Evolutionary conservation across 2,113 vertebrate species (phyloP).

Genomic region (Ophiodon elongatus): DNA sequence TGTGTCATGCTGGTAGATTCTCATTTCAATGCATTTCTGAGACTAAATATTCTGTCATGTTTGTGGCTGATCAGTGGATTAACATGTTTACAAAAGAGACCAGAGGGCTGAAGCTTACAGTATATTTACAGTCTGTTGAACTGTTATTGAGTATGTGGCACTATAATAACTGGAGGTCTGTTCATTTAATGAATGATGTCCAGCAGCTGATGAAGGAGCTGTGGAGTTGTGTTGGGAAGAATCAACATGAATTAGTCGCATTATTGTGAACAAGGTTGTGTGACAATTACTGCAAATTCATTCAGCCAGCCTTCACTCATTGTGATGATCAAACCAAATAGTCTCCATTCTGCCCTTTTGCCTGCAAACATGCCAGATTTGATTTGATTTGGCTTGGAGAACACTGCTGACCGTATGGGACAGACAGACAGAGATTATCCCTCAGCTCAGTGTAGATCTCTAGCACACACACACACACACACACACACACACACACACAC

Average conservation of each 20-base stretch:
- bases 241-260: conserved; percentile 6
- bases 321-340: conserved; percentile 31
- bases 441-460: conserved; percentile 19
- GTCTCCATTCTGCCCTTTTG: neutral
- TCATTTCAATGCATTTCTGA: neutral
- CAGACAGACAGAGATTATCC: conserved; percentile 8
- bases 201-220: conserved; percentile 7
- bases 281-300: conserved; percentile 19
- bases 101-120: neutral
- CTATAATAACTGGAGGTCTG: conserved; percentile 6
- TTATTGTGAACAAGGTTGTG: conserved; percentile 7
- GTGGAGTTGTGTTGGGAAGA: neutral
- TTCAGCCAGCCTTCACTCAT: neutral
- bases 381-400: conserved; percentile 30
- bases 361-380: neutral
- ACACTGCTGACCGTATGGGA: too few species aligned
- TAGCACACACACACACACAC: neutral
- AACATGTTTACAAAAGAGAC: neutral
- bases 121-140: neutral
- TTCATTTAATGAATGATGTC: conserved; percentile 4
- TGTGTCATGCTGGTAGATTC: conserved; percentile 19
- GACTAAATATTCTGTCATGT: neutral
- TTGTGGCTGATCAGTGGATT: conserved; percentile 10
- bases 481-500: neutral
- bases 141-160: neutral